Conservation (phyloP, 2,888 invertebrate genomes). For the Euzetes globulus region DNA sequence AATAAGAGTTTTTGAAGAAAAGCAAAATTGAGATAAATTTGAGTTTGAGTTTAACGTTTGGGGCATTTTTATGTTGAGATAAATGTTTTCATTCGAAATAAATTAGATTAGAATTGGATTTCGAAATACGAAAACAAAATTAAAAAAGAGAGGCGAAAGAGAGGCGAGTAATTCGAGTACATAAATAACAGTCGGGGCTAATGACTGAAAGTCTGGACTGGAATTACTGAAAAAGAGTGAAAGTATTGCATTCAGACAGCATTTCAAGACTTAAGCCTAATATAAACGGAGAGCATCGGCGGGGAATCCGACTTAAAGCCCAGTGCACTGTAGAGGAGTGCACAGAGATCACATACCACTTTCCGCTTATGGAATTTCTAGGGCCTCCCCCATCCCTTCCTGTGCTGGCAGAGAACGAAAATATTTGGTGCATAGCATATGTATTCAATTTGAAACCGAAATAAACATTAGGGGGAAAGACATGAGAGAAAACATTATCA, state of each 20-base stretch:
- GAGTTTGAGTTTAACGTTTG: too few species aligned
- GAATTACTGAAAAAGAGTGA: background rate
- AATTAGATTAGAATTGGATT: background rate
- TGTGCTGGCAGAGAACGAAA: background rate
- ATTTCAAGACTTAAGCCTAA: background rate
- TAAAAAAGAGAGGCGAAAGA: too few species aligned
- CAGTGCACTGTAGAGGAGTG: background rate
- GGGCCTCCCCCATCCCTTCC: conserved; percentile 11
- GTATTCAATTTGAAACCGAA: background rate
- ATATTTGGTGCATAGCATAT: conserved; percentile 16
- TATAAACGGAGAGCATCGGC: background rate
- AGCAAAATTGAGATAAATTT: too few species aligned
- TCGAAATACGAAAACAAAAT: too few species aligned
- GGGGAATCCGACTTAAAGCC: background rate
- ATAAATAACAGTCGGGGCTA: background rate
- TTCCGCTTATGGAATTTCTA: background rate
- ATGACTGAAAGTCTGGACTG: background rate
- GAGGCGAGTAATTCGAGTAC: background rate
- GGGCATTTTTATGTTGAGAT: too few species aligned
- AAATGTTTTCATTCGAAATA: background rate
- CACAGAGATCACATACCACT: background rate
- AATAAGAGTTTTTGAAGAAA: too few species aligned
- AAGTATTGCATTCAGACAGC: background rate
- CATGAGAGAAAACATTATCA: background rate
- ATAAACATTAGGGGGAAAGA: background rate